Evolutionary conservation across 2,888 invertebrate genomes (phyloP).

Genomic region (Oasisia sp.): DNA sequence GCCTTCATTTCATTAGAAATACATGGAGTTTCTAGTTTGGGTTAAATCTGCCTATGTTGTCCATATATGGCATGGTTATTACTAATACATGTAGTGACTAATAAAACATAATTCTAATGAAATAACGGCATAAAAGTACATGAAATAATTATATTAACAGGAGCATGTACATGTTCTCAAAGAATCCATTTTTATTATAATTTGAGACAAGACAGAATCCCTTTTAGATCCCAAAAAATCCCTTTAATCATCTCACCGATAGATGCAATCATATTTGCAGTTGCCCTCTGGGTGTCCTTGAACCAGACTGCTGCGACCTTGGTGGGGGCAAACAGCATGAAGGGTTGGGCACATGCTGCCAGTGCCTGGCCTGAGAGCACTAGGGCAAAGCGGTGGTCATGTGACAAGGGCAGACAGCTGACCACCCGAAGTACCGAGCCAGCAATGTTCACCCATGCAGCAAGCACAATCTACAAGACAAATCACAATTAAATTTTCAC

Average conservation of each 20-base stretch:
- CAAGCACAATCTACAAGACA: slow-evolving; percentile 60
- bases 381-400: slow-evolving; percentile 46
- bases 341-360: slow-evolving; percentile 68
- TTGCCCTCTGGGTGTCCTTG: slow-evolving; percentile 65
- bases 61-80: too few relatives aligned
- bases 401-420: slow-evolving; percentile 50
- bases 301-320: slow-evolving; percentile 69
- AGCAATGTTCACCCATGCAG: slow-evolving; percentile 66
- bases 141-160: too few relatives aligned
- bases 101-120: too few relatives aligned
- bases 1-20: too few relatives aligned
- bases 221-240: too few relatives aligned
- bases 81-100: too few relatives aligned
- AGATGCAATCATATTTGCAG: slow-evolving; percentile 67
- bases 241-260: slow-evolving; percentile 51
- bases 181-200: too few relatives aligned
- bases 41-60: too few relatives aligned
- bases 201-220: too few relatives aligned
- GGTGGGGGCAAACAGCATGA: slow-evolving; percentile 68
- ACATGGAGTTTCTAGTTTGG: too few relatives aligned
- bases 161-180: too few relatives aligned
- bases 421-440: slow-evolving; percentile 65
- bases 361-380: slow-evolving; percentile 65
- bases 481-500: slow-evolving; percentile 19
- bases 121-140: too few relatives aligned